Evolutionary conservation across 2,797 vertebrate genomes (phyloP).

Genomic region (Helostoma temminkii): DNA sequence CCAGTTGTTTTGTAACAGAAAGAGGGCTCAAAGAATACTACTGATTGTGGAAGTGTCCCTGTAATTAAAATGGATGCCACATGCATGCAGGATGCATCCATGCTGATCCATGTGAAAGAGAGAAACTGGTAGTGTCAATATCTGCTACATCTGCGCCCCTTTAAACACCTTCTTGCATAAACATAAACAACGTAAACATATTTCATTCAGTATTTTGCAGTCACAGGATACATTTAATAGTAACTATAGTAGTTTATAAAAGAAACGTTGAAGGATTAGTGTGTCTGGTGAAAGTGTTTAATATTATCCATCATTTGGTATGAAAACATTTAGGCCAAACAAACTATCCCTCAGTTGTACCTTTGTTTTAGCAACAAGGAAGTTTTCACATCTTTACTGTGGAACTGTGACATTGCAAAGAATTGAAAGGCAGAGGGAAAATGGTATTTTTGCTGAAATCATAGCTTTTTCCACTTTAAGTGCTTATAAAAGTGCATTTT

Average conservation of each 20-base stretch:
- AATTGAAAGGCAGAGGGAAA: not conserved
- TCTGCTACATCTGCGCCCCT: constrained; percentile 5
- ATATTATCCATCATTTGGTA: constrained; percentile 23
- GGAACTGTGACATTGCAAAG: constrained; percentile 18
- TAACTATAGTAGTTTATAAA: constrained; percentile 9
- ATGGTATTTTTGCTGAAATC: constrained; percentile 1
- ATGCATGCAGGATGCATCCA: not conserved
- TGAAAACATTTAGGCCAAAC: not conserved
- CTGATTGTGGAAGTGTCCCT: constrained; percentile 5
- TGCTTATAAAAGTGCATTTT: constrained; percentile 26
- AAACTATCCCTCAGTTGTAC: not conserved
- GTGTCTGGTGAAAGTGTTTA: constrained; percentile 13
- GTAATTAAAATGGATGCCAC: constrained; percentile 9
- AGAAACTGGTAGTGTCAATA: constrained; percentile 8
- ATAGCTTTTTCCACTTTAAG: constrained; percentile 2
- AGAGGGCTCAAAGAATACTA: not conserved
- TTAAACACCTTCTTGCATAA: not conserved
- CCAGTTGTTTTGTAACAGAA: constrained; percentile 9
- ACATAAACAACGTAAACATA: not conserved
- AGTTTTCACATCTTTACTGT: not conserved
- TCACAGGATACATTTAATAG: constrained; percentile 1
- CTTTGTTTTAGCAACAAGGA: constrained; percentile 30
- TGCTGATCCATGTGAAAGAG: not conserved
- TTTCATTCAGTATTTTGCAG: not conserved
- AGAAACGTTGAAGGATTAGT: constrained; percentile 21